A percentile compares a stretch with the other conserved stretches of the same genome.
Evolutionary conservation across 2,113 vertebrate species (phyloP).

Genomic region (Aegypius monachus): DNA sequence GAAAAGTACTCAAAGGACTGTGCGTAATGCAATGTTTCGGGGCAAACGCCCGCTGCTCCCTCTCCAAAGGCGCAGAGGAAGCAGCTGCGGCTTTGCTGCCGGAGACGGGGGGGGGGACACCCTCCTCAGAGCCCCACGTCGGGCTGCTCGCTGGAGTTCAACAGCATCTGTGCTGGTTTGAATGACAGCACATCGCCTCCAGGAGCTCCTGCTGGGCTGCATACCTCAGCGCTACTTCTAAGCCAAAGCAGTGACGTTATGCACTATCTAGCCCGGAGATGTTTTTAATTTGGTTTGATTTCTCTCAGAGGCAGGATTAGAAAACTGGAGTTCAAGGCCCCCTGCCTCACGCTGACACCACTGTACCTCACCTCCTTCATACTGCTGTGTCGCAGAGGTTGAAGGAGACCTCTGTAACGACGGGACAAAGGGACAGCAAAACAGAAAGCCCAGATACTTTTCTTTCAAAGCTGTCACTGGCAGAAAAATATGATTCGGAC

Average conservation of each 20-base stretch:
- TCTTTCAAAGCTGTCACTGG: not conserved
- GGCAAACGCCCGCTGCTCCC: not conserved
- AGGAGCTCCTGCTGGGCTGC: constrained; percentile 18
- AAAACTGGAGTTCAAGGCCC: not conserved
- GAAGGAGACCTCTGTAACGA: not conserved
- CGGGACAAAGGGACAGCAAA: not conserved
- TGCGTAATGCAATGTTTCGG: not conserved
- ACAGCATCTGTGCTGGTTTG: not conserved
- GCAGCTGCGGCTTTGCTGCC: not conserved
- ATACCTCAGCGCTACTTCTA: not conserved
- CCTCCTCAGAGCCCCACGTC: not conserved
- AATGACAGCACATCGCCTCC: constrained; percentile 12
- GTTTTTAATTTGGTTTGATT: constrained; percentile 36
- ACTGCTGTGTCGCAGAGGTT: not conserved
- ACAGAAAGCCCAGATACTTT: not conserved
- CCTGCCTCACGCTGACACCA: not conserved
- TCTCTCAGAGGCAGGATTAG: not conserved
- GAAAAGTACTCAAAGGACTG: not conserved
- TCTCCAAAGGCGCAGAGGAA: not conserved
- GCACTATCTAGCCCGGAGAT: not conserved
- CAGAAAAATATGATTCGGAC: not conserved
- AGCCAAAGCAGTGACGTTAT: not conserved
- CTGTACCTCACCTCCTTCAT: not conserved
- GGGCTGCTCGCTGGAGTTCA: not conserved
- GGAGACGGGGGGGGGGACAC: not conserved